phyloP scores from a whole-genome alignment of 1,140 invertebrate species.

The Drosophila arawakana region DNA sequence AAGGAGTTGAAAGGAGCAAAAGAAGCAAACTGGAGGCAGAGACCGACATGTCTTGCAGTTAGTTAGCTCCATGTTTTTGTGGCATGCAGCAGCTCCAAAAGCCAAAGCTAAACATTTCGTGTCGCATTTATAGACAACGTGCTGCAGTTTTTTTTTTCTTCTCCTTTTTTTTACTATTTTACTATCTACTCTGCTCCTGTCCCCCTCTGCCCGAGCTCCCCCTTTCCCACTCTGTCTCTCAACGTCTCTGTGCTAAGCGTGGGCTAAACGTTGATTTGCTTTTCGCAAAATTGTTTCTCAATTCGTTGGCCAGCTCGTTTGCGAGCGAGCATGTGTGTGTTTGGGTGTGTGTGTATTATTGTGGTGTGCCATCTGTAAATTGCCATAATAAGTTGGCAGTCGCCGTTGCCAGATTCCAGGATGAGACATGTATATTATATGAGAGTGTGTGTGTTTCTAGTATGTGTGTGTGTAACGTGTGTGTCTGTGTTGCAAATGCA shows the following conservation, averaged over 20 bases:
- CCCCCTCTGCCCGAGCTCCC: background rate
- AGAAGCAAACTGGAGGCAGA: constrained; percentile 13
- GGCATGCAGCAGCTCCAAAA: constrained; percentile 46
- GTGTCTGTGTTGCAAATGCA: constrained; percentile 18
- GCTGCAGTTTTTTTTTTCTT: constrained; percentile 48
- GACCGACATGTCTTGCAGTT: constrained; percentile 62
- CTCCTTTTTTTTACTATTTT: background rate
- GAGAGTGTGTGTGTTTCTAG: background rate
- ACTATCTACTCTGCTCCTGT: background rate
- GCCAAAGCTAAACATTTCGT: constrained; percentile 73
- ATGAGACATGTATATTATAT: constrained; percentile 14
- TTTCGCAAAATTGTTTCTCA: constrained; percentile 74
- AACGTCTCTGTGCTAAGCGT: background rate
- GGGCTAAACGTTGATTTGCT: constrained; percentile 75
- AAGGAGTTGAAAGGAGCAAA: background rate
- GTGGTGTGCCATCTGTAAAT: constrained; percentile 46
- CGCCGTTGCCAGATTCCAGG: constrained; percentile 28
- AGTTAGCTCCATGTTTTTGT: constrained; percentile 64
- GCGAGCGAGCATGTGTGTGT: constrained; percentile 19
- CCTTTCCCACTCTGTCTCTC: background rate
- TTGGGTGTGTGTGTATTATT: constrained; percentile 22
- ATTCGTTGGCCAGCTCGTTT: constrained; percentile 59
- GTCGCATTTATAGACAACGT: constrained; percentile 80
- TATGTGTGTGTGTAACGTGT: background rate
- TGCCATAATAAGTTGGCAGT: constrained; percentile 67